Percentiles rank a stretch among this genome's conserved stretches.
Evolutionary conservation across 1,140 invertebrate genomes (phyloP).

Genomic region (Drosophila nigromelanica): DNA sequence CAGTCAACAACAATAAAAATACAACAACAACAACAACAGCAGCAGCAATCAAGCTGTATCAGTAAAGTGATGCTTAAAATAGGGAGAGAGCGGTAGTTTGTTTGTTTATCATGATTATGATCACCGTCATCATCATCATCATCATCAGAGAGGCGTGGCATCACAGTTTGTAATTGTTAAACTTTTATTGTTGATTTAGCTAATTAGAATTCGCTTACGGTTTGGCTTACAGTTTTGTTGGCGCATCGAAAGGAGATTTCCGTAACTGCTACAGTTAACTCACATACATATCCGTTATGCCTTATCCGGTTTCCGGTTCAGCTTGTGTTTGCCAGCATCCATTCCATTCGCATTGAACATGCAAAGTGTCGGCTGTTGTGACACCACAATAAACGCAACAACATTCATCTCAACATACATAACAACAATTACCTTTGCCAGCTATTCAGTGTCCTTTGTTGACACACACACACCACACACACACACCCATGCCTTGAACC

Average conservation of each 20-base stretch:
- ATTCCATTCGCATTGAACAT: slow-evolving; percentile 3
- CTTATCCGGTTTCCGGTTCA: slow-evolving; percentile 21
- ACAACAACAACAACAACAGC: slow-evolving; percentile 7
- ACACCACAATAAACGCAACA: slow-evolving; percentile 23
- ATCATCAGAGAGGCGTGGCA: neutral
- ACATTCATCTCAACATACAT: slow-evolving; percentile 1
- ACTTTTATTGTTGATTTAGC: slow-evolving; percentile 64
- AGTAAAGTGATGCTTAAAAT: neutral
- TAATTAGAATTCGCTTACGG: slow-evolving; percentile 53
- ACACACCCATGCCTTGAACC: slow-evolving; percentile 19
- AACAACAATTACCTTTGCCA: slow-evolving; percentile 43
- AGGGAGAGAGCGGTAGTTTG: neutral
- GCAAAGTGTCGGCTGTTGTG: slow-evolving; percentile 44
- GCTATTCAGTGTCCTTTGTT: slow-evolving; percentile 28
- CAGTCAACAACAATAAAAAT: slow-evolving; percentile 22
- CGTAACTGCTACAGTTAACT: slow-evolving; percentile 31
- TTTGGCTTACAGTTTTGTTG: neutral
- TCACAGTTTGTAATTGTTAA: slow-evolving; percentile 38
- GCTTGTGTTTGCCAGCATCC: neutral
- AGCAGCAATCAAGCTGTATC: neutral
- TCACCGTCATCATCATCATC: neutral
- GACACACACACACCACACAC: slow-evolving; percentile 13
- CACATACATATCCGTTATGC: slow-evolving; percentile 18
- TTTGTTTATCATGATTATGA: slow-evolving; percentile 16
- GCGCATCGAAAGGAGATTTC: slow-evolving; percentile 35